phyloP scores from a whole-genome alignment of 2,113 vertebrate genomes.

The Gallinago media region DNA sequence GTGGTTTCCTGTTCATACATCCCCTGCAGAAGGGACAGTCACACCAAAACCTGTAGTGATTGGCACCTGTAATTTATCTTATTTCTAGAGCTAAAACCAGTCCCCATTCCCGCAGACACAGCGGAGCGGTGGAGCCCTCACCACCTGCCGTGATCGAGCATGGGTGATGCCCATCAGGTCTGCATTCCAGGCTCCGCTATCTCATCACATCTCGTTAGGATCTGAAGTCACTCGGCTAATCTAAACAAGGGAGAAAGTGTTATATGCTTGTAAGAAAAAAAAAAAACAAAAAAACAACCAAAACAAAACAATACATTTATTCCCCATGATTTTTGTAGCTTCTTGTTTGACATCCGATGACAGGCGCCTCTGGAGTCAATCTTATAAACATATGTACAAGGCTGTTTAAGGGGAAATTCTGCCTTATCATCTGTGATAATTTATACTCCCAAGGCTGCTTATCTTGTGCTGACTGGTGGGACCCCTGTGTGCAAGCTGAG shows the following conservation, averaged over 20 bases:
- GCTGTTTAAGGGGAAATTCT: background rate
- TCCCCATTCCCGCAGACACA: background rate
- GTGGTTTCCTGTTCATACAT: conserved; percentile 34
- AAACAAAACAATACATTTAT: background rate
- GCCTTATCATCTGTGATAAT: background rate
- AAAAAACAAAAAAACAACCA: background rate
- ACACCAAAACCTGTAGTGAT: background rate
- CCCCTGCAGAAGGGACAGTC: background rate
- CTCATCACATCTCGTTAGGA: background rate
- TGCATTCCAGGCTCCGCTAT: background rate
- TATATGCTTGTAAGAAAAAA: background rate
- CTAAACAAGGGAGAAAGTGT: background rate
- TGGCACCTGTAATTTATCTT: background rate
- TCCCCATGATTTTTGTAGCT: background rate
- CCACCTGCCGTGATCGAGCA: background rate
- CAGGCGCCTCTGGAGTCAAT: conserved; percentile 3
- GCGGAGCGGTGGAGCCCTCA: background rate
- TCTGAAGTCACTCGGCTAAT: background rate
- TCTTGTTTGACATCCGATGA: background rate
- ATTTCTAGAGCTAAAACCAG: background rate
- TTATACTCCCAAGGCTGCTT: conserved; percentile 1
- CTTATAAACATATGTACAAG: background rate
- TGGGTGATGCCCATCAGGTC: background rate
- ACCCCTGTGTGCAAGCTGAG: background rate
- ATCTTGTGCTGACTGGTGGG: background rate